A percentile compares a stretch with the other conserved stretches of the same genome.
Evolutionary conservation across 2,113 vertebrate genomes (phyloP).

Genomic region (Ceratotherium simum): DNA sequence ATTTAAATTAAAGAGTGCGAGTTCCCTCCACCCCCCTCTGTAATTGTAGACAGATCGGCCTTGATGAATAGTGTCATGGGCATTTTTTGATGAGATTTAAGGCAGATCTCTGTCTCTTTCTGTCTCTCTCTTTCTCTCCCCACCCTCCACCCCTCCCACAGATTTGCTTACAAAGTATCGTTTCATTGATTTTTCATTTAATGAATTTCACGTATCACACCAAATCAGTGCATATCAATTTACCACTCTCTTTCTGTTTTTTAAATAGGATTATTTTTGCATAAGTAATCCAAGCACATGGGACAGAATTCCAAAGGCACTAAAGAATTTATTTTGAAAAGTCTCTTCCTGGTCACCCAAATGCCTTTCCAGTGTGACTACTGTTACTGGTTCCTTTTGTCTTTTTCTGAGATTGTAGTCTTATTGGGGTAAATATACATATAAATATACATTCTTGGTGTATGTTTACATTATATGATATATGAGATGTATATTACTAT

Average conservation of each 20-base stretch:
- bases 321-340: not conserved
- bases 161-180: not conserved
- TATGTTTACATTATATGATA: not conserved
- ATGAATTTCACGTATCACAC: not conserved
- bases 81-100: not conserved
- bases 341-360: not conserved
- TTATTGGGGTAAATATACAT: not conserved
- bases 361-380: too few relatives aligned
- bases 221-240: too few relatives aligned
- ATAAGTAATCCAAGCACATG: not conserved
- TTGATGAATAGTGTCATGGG: accelerated
- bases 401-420: not conserved
- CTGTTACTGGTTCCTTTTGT: not conserved
- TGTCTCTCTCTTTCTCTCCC: not conserved
- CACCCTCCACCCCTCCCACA: not conserved
- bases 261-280: not conserved
- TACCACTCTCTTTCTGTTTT: not conserved
- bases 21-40: accelerated
- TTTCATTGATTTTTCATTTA: not conserved
- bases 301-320: not conserved
- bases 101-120: not conserved
- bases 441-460: not conserved
- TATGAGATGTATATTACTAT: not conserved
- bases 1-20: not conserved
- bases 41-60: not conserved